Evolutionary conservation across 2,888 invertebrate genomes (phyloP), one percentile per base, ranked within the genome.

Genomic region (Trilocha varians): DNA sequence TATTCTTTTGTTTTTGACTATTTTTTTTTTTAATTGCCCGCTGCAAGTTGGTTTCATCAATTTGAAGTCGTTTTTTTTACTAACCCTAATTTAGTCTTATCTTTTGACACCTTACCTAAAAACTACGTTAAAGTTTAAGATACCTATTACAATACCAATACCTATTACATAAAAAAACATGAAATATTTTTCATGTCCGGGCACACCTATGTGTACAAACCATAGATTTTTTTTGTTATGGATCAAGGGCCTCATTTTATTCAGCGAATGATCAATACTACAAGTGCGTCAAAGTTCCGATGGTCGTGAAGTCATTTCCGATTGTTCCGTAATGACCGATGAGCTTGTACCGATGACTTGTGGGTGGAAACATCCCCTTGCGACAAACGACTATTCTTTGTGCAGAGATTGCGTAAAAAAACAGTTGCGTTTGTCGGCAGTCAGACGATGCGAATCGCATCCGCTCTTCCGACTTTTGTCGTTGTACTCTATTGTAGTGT

Each of bases 331-430:
- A 72, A 80, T 83, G 82, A 83, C 57, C 74, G 83, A 83, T 83
- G 82, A 78, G 68, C 55, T 59, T 55, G 58, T 60, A 53, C 62
- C 57, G 63, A 61, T 65, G 75, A 73, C 70, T 78, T 83, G 85
- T 86, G 85, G 85, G 87, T 84, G 86, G 85, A 85, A 83, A 86
- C 86, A 85, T 86, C 85, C 84, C 78, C 69, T 71, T 54, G 59
- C 67, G 66, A 78, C 78, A 74, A 74, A 67, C 62, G 65, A 63
- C 60, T 52, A 52, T 54, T 60, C 65, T 65, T 73, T 74, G 72
- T 69, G 55, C 65, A 55, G 52, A 52, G 53, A 66, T 79, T 78
- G 80, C 79, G 77, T 80, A 82, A 82, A 83, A 72, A 66, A 82
- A 69, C 64, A 59, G 53, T 52, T 49, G 62, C 69, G 73, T 74